phyloP scores from a whole-genome alignment of 2,113 vertebrate species.

The Pedionomus torquatus region DNA sequence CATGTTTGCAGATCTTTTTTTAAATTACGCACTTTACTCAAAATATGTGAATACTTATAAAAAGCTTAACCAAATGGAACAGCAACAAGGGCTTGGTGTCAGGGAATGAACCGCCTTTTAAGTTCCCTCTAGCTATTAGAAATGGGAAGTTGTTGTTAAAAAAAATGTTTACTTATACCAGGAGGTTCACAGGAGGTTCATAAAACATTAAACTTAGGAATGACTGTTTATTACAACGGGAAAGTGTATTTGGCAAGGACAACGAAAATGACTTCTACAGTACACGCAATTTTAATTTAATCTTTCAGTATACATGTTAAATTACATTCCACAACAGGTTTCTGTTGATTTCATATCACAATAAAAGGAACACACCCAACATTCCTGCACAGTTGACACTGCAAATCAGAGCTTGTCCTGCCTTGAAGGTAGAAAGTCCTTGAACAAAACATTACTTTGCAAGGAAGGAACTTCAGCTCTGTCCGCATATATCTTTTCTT shows the following conservation, averaged over 20 bases:
- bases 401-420: constrained; percentile 69
- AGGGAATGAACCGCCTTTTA: background rate
- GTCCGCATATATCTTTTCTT: background rate
- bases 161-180: constrained; percentile 1
- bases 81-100: background rate
- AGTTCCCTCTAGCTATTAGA: background rate
- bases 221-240: background rate
- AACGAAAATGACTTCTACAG: background rate
- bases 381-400: constrained; percentile 30
- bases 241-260: background rate
- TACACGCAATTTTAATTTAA: background rate
- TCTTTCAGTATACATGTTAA: background rate
- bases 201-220: background rate
- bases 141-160: background rate
- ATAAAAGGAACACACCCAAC: constrained; percentile 40
- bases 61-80: background rate
- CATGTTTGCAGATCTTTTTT: background rate
- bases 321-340: constrained; percentile 40
- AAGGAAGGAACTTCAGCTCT: background rate
- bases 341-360: constrained; percentile 46
- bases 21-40: constrained; percentile 20
- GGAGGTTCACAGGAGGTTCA: background rate
- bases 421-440: constrained; percentile 28
- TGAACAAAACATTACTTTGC: constrained; percentile 25
- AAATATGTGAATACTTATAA: background rate